Base-by-base conservation (phyloP, 1,140 invertebrate species). In the Triops longicaudatus region DNA sequence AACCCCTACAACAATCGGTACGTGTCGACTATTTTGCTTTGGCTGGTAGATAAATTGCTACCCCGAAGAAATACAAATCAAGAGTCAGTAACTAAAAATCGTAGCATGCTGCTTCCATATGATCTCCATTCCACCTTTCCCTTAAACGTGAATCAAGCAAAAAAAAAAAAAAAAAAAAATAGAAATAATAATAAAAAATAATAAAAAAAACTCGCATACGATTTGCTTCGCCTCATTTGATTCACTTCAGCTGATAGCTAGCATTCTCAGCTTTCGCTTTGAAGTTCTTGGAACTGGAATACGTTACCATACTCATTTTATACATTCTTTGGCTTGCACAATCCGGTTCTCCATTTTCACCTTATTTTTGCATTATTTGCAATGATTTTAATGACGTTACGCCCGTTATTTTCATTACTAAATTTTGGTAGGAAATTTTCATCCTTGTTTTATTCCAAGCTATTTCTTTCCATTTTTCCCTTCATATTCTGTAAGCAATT, bases 51-150 rank as follows among this genome's bases (percentile, higher is more conserved):
- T 63, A 63, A 63, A 63, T n/a, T 37, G 31, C 27, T 26, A n/a
- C 37, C 43, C n/a, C 22, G 1, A 37, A 74, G 31, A 26, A 14
- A 28, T 27, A 78, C 78, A 76, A 63, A 50, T 74, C 17, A 78
- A 37, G 1, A 50, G 26, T 41, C 14, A 17, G 10, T 14, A 17
- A 63, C 9, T 14, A 63, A 17, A n/a, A 14, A 3, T 14, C n/a
- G 5, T 17, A 17, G n/a, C 6, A 63, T 63, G n/a, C 22, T n/a
- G 1, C 17, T 22, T 22, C 1, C 6, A 63, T 22, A 22, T 63
- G 50, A 9, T 63, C 22, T 63, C 22, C 14, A 9, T n/a, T 63
- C 22, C 6, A 17, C 17, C 50, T 63, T 63, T 17, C 50, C n/a
- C 17, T 14, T 14, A 0, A 9, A 9, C 50, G 50, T 5, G 6